Conservation (phyloP, 2,888 invertebrate species). For the Entomobrya multifasciata region DNA sequence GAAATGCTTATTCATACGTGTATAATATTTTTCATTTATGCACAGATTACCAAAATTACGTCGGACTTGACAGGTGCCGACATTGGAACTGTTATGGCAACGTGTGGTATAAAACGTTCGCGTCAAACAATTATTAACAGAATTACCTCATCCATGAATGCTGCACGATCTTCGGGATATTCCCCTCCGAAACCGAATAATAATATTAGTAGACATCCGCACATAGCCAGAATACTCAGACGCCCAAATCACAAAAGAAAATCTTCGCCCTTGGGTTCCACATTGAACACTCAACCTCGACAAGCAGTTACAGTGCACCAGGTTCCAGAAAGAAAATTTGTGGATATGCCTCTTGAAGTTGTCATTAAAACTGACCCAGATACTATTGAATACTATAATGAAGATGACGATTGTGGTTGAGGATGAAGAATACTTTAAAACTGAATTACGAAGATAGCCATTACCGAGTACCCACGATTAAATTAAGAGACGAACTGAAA, state of each 20-base stretch:
- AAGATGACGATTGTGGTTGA: slow-evolving; percentile 13
- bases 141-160: no score
- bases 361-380: slow-evolving; percentile 38
- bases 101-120: background rate
- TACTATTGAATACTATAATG: slow-evolving; percentile 1
- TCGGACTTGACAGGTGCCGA: slow-evolving; percentile 38
- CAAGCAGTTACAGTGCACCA: background rate
- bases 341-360: slow-evolving; percentile 41
- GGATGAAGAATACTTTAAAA: background rate
- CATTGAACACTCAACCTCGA: background rate
- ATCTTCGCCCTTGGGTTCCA: background rate
- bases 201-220: background rate
- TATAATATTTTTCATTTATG: background rate
- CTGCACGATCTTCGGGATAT: no score
- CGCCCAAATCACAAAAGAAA: background rate
- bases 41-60: slow-evolving; percentile 45
- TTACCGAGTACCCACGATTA: no score
- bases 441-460: background rate
- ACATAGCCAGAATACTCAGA: background rate
- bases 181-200: background rate
- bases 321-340: background rate
- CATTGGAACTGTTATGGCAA: background rate
- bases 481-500: background rate
- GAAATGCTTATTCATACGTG: background rate
- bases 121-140: no score